Percentiles rank a stretch among this genome's conserved stretches.
phyloP scores from a whole-genome alignment of 2,113 vertebrate genomes.

The rat (Rattus norvegicus) region GRCr8 NC_086021.1:165447501-165448000 shows the following conservation, averaged over 20 bases:
- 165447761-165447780: neutral
- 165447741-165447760: neutral
- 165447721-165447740: neutral
- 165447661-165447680: neutral
- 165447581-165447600: neutral
- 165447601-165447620: neutral
- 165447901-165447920: neutral
- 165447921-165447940: neutral
- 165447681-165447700: neutral
- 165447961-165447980: neutral
- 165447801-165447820: neutral
- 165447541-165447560: neutral
- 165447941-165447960: neutral
- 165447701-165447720: neutral
- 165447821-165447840: neutral
- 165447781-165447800: neutral
- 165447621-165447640: neutral
- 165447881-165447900: neutral
- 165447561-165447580: neutral
- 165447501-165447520: neutral
- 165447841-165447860: neutral
- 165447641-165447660: neutral
- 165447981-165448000: neutral
- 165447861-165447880: too few species aligned
- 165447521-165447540: conserved; percentile 28